Conservation (phyloP, 2,797 vertebrate genomes). For the Periparus ater region DNA sequence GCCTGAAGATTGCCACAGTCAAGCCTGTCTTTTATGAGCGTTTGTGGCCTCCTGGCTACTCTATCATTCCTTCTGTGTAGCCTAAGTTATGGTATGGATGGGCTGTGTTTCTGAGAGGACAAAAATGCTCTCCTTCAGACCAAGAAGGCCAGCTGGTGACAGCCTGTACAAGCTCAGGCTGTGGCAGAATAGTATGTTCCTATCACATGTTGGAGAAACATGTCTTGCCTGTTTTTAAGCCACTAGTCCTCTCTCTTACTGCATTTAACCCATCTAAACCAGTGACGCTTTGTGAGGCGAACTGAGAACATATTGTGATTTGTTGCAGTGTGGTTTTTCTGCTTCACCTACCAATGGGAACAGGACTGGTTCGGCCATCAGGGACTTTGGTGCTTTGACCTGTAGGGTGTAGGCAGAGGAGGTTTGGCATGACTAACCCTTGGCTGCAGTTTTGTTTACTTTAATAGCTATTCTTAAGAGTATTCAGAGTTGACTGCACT, state of each 20-base stretch:
- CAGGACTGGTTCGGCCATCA: background rate
- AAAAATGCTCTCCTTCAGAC: background rate
- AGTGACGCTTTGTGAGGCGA: background rate
- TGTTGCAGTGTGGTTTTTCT: background rate
- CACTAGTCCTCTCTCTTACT: background rate
- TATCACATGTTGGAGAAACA: background rate
- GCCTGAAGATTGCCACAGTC: background rate
- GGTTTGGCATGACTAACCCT: background rate
- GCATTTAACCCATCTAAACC: background rate
- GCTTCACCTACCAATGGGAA: background rate
- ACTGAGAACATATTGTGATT: background rate
- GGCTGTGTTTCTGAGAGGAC: background rate
- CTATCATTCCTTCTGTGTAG: background rate
- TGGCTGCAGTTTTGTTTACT: conserved; percentile 7
- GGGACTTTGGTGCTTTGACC: background rate
- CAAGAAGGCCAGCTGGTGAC: background rate
- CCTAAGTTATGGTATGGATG: background rate
- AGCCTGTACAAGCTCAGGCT: background rate
- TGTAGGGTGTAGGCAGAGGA: background rate
- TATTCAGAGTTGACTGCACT: background rate
- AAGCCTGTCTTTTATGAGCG: background rate
- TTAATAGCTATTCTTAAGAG: background rate
- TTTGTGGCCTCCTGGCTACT: background rate
- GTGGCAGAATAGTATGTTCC: background rate
- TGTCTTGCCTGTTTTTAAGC: background rate